phyloP scores from a whole-genome alignment of 2,888 invertebrate species.

The Caradrina kadenii region DNA sequence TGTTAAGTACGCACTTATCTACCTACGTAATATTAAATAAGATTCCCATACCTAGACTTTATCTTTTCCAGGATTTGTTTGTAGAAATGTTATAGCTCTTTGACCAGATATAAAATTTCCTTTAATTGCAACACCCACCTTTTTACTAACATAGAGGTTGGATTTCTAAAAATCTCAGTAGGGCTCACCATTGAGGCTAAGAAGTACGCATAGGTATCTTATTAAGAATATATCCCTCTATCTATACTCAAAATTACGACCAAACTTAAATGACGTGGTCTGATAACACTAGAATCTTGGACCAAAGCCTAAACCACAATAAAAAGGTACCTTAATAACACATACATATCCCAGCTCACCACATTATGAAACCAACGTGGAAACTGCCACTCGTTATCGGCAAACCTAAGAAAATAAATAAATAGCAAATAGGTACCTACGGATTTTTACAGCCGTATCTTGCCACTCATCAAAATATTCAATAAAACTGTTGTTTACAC shows the following conservation, averaged over 20 bases:
- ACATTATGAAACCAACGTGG: neutral
- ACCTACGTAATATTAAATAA: neutral
- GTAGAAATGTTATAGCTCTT: too few species aligned
- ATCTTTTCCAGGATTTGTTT: too few species aligned
- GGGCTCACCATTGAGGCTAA: too few species aligned
- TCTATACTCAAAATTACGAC: too few species aligned
- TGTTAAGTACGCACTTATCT: slow-evolving; percentile 3
- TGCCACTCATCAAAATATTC: slow-evolving; percentile 7
- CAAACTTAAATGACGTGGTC: too few species aligned
- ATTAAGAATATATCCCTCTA: too few species aligned
- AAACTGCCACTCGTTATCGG: neutral
- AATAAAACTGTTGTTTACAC: slow-evolving; percentile 32
- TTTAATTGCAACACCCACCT: too few species aligned
- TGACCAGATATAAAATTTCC: too few species aligned
- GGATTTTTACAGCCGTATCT: neutral
- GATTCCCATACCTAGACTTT: neutral
- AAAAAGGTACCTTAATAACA: neutral
- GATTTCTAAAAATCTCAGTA: too few species aligned
- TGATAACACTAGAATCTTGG: too few species aligned
- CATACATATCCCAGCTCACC: neutral
- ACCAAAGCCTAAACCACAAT: neutral
- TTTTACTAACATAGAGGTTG: too few species aligned
- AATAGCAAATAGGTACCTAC: neutral
- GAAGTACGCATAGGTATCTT: too few species aligned
- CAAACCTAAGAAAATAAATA: neutral